A percentile compares a stretch with the other conserved stretches of the same genome.
Conservation (phyloP, 2,888 invertebrate genomes). For the Polymixis flavicincta region DNA sequence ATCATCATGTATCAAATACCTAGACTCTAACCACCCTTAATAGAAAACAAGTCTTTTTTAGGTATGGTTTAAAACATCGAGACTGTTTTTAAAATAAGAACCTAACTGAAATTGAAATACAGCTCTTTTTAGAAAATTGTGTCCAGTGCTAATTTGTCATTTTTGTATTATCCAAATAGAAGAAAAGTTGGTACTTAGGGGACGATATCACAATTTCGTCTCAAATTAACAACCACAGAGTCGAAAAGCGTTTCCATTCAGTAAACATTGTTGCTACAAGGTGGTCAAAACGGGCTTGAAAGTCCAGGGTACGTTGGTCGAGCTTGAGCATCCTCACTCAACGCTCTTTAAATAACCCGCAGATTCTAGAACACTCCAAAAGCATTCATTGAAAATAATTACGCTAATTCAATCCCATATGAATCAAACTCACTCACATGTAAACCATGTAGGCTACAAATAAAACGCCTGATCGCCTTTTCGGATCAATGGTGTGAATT, state of each 20-base stretch:
- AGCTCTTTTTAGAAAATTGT: fast-evolving
- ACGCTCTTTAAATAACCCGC: background rate
- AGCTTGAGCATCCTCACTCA: background rate
- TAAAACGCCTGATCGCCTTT: slow-evolving; percentile 18
- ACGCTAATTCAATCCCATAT: background rate
- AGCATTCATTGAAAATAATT: background rate
- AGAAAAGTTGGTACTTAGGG: too few relatives aligned
- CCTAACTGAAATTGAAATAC: too few relatives aligned
- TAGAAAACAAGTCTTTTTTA: too few relatives aligned
- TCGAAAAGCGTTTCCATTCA: background rate
- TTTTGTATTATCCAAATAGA: too few relatives aligned
- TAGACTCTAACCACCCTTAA: background rate
- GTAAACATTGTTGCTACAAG: background rate
- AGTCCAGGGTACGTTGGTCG: too few relatives aligned
- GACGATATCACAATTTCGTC: background rate
- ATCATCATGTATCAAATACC: background rate
- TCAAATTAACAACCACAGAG: background rate
- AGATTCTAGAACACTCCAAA: background rate
- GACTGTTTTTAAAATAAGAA: too few relatives aligned
- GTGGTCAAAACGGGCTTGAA: too few relatives aligned
- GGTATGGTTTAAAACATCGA: too few relatives aligned
- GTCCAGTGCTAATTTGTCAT: too few relatives aligned
- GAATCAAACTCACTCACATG: slow-evolving; percentile 6
- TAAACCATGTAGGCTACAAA: slow-evolving; percentile 11
- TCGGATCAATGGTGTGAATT: slow-evolving; percentile 46